These are phyloP conservation scores for Thalassoma bifasciatum DNA, from an alignment of 2,113 vertebrate species.

Conservation along the genomic window DNA sequence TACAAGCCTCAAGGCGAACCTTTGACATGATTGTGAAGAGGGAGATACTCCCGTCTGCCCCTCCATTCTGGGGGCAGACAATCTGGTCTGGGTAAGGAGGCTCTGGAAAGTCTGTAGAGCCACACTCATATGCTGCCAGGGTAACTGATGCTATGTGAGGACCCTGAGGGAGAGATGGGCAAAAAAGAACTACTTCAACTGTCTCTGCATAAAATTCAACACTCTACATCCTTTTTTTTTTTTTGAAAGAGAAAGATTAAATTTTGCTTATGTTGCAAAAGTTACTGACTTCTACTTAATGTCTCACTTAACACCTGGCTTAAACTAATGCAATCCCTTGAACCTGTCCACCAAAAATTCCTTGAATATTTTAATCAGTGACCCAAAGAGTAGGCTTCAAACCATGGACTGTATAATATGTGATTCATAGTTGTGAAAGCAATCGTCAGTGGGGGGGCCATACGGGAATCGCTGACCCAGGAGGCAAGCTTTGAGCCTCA, in stretches of 20 bases:
- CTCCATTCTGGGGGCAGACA: conserved; percentile 88
- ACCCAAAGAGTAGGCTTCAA: too few species aligned
- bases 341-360: background rate
- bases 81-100: conserved; percentile 98
- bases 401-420: too few species aligned
- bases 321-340: background rate
- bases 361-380: too few species aligned
- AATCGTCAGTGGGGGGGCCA: too few species aligned
- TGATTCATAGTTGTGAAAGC: too few species aligned
- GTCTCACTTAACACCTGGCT: background rate
- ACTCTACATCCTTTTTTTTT: too few species aligned
- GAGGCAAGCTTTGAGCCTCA: too few species aligned
- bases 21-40: conserved; percentile 98
- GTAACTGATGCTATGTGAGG: conserved; percentile 99
- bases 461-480: too few species aligned
- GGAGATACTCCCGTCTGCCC: conserved; percentile 84
- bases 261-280: too few species aligned
- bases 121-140: conserved; percentile 97
- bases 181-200: background rate
- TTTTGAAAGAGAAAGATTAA: background rate
- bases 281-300: background rate
- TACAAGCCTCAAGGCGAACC: conserved; percentile 98
- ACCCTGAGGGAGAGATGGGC: conserved; percentile 83
- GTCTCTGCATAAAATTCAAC: conserved; percentile 3
- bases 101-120: conserved; percentile 96